Conservation (phyloP, 2,888 invertebrate species). For the Serripes groenlandicus region DNA sequence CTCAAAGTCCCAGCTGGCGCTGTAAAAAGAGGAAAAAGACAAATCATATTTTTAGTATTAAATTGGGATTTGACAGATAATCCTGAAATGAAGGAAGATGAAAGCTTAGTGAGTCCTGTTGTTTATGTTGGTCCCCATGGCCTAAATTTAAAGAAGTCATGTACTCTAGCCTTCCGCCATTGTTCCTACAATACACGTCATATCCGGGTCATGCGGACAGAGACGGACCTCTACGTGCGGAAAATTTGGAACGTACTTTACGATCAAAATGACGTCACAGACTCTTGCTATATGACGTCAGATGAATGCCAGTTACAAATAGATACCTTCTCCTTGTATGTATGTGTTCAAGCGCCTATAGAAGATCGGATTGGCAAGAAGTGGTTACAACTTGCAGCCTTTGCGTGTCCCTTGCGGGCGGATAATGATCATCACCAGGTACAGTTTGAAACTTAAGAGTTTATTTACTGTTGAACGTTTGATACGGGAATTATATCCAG, state of each 20-base stretch:
- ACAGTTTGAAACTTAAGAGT: too few species aligned
- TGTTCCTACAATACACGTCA: conserved; percentile 73
- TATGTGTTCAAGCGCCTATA: conserved; percentile 67
- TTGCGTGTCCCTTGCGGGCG: conserved; percentile 68
- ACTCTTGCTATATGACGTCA: conserved; percentile 52
- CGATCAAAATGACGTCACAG: conserved; percentile 33
- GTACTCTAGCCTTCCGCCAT: conserved; percentile 69
- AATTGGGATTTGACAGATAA: conserved; percentile 77
- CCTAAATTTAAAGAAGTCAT: conserved; percentile 68
- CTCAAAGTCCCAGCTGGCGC: conserved; percentile 71
- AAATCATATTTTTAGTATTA: conserved; percentile 69
- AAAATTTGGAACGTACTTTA: conserved; percentile 66
- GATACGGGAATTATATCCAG: too few species aligned
- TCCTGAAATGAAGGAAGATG: conserved; percentile 64
- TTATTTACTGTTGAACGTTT: too few species aligned
- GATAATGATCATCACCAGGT: conserved; percentile 70
- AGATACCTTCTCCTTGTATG: conserved; percentile 70
- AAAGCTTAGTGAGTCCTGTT: conserved; percentile 75
- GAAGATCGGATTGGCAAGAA: conserved; percentile 61
- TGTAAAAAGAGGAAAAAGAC: conserved; percentile 47
- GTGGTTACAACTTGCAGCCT: conserved; percentile 75
- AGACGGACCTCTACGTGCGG: conserved; percentile 63
- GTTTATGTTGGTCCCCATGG: conserved; percentile 77
- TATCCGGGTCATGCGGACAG: conserved; percentile 71
- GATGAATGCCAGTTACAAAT: conserved; percentile 72